Percentiles rank a stretch among this genome's conserved stretches.
Conservation (phyloP, 2,113 vertebrate genomes). For the Anoura caudifer region DNA sequence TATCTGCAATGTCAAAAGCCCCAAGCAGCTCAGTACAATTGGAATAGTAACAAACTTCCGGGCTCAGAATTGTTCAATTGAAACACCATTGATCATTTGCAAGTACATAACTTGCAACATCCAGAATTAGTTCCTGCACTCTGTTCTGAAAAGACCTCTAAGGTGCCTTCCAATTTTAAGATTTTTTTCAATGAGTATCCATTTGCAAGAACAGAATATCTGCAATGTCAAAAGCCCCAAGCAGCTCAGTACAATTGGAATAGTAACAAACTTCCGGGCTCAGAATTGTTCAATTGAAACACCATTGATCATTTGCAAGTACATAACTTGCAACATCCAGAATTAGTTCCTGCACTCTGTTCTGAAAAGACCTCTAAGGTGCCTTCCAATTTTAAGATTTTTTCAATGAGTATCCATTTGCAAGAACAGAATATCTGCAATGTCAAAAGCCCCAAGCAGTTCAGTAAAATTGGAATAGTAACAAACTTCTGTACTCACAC, state of each 20-base stretch:
- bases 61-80: not conserved
- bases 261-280: conserved; percentile 66
- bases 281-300: not conserved
- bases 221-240: conserved; percentile 64
- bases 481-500: conserved; percentile 64
- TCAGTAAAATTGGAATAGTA: conserved; percentile 61
- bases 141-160: conserved; percentile 3
- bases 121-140: not conserved
- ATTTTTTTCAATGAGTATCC: not conserved
- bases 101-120: not conserved
- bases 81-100: not conserved
- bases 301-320: not conserved
- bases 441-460: conserved; percentile 65
- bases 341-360: not conserved
- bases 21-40: conserved; percentile 51
- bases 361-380: conserved; percentile 4
- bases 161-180: conserved; percentile 23
- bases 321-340: not conserved
- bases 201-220: conserved; percentile 33
- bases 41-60: conserved; percentile 72
- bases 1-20: conserved; percentile 66
- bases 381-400: conserved; percentile 34
- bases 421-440: conserved; percentile 49
- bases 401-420: not conserved
- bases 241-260: conserved; percentile 55